Evolutionary conservation across 2,888 invertebrate genomes (phyloP).

Genomic region (Cremastinae sp.): DNA sequence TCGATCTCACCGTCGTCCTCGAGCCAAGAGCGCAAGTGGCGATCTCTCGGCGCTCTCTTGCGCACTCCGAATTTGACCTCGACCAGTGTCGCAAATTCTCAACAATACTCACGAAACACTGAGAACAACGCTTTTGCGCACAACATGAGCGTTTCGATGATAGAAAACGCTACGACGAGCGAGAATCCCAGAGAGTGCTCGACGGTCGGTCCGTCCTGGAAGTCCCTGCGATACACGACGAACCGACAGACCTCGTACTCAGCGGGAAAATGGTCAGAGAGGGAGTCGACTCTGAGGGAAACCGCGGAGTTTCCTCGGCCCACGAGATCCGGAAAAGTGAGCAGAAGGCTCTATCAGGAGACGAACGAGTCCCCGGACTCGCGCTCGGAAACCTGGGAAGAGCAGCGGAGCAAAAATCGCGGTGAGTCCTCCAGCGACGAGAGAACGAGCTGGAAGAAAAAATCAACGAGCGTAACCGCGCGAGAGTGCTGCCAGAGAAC

Average conservation of each 20-base stretch:
- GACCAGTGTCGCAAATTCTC: constrained; percentile 59
- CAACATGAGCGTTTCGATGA: constrained; percentile 75
- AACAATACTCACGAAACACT: constrained; percentile 63
- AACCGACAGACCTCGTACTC: constrained; percentile 68
- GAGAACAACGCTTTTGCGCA: constrained; percentile 70
- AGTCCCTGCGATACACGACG: constrained; percentile 64
- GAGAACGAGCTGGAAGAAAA: constrained; percentile 54
- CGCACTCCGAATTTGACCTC: constrained; percentile 67
- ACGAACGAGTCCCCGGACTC: constrained; percentile 61
- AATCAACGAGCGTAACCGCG: constrained; percentile 19
- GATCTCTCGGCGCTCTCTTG: constrained; percentile 80
- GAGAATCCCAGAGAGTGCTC: constrained; percentile 58
- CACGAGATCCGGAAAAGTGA: constrained; percentile 69
- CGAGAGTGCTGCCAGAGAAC: constrained; percentile 45
- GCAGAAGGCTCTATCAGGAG: constrained; percentile 74
- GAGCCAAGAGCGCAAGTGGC: constrained; percentile 79
- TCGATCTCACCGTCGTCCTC: constrained; percentile 71
- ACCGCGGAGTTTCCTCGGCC: constrained; percentile 69
- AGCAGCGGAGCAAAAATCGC: constrained; percentile 48
- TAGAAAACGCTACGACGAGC: constrained; percentile 64
- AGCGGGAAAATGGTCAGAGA: constrained; percentile 68
- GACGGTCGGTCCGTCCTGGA: constrained; percentile 61
- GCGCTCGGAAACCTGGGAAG: constrained; percentile 54
- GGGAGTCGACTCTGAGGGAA: constrained; percentile 68
- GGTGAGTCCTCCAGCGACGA: constrained; percentile 59